Evolutionary conservation across 2,888 invertebrate genomes (phyloP), one percentile per base, ranked within the genome.

Genomic region (Megalurothrips usitatus): DNA sequence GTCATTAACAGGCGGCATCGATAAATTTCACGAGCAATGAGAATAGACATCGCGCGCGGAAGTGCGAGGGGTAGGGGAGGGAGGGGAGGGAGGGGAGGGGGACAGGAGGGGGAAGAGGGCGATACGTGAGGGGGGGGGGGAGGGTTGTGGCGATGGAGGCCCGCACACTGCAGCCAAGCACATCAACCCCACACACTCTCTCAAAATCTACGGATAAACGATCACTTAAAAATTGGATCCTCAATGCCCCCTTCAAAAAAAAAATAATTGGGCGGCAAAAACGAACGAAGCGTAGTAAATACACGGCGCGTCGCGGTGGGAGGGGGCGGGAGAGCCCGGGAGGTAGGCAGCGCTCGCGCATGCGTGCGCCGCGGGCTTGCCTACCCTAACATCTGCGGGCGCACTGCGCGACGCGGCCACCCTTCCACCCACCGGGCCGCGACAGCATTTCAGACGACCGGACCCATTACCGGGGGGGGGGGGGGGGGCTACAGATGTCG

Each of bases 1-100:
- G 68, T 75, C 68, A 75, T 75, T 75, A 75, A 26, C 68, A 75
- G 68, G 26, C 68, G 11, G 23, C 23, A 26, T 26, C 68, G 68
- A 75, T 75, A 75, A 75, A 75, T 75, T 26, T 75, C 68, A 26
- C 68, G 23, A n/a, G 6, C 19, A 58, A 58, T 58, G 58, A 58
- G 58, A n/a, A 58, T 43, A 43, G 34, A 43, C 34, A 6, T 6
- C 34, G 58, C 58, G 8, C 14, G 58, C 52, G 58, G 58, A n/a
- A n/a, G 58, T n/a, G 58, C 10, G 9, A 17, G 52, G 52, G 49
- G 9, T 14, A 58, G 58, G 17, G 58, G 58, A 58, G 58, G 58
- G 58, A 17, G 58, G 17, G 12, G 52, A 6, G 52, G 9, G 52
- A 52, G 58, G 17, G 58, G 58, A 8, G 58, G 14, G 58, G 58